Base-by-base conservation (phyloP, 2,888 invertebrate species). In the Lysandra bellargus region DNA sequence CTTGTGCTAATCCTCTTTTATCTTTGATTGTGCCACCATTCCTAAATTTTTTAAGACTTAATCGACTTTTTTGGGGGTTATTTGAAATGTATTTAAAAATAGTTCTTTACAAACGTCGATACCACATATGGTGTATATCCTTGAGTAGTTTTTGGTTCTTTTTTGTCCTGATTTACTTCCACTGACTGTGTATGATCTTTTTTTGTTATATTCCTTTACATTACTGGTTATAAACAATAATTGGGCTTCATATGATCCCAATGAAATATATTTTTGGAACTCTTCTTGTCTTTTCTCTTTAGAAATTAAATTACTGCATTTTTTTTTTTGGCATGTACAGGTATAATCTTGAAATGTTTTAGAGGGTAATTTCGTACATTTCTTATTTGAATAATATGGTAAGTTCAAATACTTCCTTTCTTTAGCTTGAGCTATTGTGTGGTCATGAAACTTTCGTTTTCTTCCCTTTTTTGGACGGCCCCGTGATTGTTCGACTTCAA, bases 241-340 rank as follows among this genome's bases (percentile, higher is more conserved):
- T 78, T 78, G 78, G 4, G 64, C 78, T 78, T 78, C 78, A 78
- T 78, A 78, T 61, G 78, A 78, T 60, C 37, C 37, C 33, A 78
- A 61, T 60, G 60, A 33, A 37, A 61, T 37, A 78, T 61, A 78
- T 61, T 78, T 78, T 37, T 60, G 23, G 40, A 78, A 64, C n/a
- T 61, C 78, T 60, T 57, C 37, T 40, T 78, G 33, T 64, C 78
- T 61, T 64, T 53, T 77, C 77, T 77, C 77, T 33, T n/a, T 77
- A 30, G 60, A 60, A 78, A 78, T 61, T 37, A 78, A 40, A 12
- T 17, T 2, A 40, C 37, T 33, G 40, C 61, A 78, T 40, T 78
- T 60, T 61, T 78, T 60, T 61, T 37, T 78, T 37, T 7, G 40
- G 40, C 64, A 78, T 60, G 33, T 61, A 78, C 78, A 78, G 23